Evolutionary conservation across 2,888 invertebrate species (phyloP).

Genomic region (Eurytoma californica): DNA sequence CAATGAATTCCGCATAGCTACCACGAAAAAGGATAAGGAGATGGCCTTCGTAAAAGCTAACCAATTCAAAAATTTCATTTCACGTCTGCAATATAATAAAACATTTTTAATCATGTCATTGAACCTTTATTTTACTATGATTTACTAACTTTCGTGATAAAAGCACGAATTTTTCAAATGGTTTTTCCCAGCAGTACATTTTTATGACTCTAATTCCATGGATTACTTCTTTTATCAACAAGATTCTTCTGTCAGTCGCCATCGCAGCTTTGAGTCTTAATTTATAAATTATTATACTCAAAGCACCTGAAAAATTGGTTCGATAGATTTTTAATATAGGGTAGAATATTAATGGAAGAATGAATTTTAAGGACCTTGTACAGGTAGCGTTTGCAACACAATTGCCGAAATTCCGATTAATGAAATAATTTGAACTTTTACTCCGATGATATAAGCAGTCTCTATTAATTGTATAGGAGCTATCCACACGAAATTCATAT

Average conservation of each 20-base stretch:
- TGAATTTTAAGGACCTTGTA: conserved; percentile 72
- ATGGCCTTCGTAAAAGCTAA: no score
- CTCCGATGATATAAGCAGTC: conserved; percentile 79
- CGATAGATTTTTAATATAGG: no score
- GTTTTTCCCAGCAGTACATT: conserved; percentile 91
- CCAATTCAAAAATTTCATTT: no score
- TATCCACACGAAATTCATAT: conserved; percentile 87
- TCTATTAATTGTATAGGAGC: conserved; percentile 85
- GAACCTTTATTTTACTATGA: no score
- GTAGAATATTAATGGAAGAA: no score
- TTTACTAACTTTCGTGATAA: conserved; percentile 79
- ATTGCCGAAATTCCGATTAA: conserved; percentile 80
- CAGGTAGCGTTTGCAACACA: conserved; percentile 75
- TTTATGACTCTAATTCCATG: conserved; percentile 88
- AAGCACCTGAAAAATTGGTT: no score
- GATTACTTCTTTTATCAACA: conserved; percentile 88
- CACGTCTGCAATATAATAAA: no score
- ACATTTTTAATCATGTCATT: no score
- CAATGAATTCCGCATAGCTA: no score
- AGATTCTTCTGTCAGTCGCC: conserved; percentile 79
- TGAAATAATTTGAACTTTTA: conserved; percentile 76
- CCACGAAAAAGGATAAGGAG: no score
- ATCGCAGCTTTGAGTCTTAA: conserved; percentile 64
- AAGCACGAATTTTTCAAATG: conserved; percentile 83
- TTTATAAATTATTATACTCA: background rate